Conservation (phyloP, 2,888 invertebrate species). For the Lymantria dispar region DNA sequence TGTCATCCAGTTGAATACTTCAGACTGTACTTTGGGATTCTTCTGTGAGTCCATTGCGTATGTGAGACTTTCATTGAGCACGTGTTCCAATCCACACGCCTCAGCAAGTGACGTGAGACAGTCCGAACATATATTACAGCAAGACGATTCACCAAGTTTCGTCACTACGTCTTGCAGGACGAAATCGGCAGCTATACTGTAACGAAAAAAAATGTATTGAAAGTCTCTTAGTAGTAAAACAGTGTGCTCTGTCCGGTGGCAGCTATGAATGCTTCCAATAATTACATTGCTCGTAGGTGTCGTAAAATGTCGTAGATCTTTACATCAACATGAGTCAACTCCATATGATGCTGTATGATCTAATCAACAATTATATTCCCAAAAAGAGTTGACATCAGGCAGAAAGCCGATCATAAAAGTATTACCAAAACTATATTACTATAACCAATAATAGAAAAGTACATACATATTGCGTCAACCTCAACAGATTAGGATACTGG, state of each 20-base stretch:
- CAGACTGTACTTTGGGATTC: conserved; percentile 95
- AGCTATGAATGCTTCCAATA: no score
- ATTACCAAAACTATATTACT: no score
- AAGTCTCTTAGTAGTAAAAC: background rate
- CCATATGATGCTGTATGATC: no score
- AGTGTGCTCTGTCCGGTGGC: background rate
- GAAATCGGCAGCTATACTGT: conserved; percentile 87
- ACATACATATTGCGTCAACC: no score
- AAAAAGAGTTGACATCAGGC: no score
- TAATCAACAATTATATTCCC: no score
- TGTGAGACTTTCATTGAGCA: conserved; percentile 86
- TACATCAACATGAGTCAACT: no score
- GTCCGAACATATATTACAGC: conserved; percentile 85
- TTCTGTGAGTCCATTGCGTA: conserved; percentile 92
- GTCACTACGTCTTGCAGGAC: conserved; percentile 91
- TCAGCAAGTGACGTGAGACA: conserved; percentile 91
- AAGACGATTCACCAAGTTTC: conserved; percentile 93
- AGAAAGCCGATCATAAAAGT: no score
- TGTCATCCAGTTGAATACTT: conserved; percentile 91
- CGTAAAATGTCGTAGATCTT: no score
- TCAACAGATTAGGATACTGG: no score
- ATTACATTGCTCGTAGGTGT: no score
- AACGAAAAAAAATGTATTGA: background rate
- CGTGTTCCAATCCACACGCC: conserved; percentile 88
- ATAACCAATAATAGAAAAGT: no score